Percentiles rank a stretch among this genome's conserved stretches.
Conservation (phyloP, 2,888 invertebrate genomes). For the Pheosia tremula region DNA sequence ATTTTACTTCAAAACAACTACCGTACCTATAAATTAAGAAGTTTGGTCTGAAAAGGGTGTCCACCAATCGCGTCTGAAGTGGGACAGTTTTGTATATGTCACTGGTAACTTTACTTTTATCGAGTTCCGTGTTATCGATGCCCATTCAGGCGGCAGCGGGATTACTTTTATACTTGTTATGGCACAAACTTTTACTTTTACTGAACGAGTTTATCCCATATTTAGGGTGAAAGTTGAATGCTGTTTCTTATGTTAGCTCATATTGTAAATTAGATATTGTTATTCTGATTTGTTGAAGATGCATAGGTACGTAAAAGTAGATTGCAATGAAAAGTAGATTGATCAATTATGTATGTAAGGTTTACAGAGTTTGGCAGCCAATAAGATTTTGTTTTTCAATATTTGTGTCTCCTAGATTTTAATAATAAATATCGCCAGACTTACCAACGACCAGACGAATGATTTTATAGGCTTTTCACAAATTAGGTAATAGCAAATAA, state of each 20-base stretch:
- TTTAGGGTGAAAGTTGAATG: slow-evolving; percentile 20
- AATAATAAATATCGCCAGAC: no score
- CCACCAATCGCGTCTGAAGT: slow-evolving; percentile 37
- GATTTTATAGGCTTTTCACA: no score
- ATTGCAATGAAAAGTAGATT: no score
- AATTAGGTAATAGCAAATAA: no score
- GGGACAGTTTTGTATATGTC: slow-evolving; percentile 41
- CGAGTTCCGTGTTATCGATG: slow-evolving; percentile 47
- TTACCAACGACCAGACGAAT: no score
- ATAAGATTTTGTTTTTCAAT: no score
- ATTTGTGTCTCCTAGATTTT: no score
- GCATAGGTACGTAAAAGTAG: no score
- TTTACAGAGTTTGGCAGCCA: no score
- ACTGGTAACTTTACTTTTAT: slow-evolving; percentile 55
- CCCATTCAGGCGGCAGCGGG: slow-evolving; percentile 26
- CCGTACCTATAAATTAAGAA: slow-evolving; percentile 34
- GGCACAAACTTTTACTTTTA: slow-evolving; percentile 24
- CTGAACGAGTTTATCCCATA: slow-evolving; percentile 17
- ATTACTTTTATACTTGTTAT: slow-evolving; percentile 33
- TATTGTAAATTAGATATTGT: neutral
- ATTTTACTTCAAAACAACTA: slow-evolving; percentile 45
- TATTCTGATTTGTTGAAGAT: no score
- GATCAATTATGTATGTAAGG: no score
- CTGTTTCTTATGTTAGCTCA: slow-evolving; percentile 15
- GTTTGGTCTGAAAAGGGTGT: slow-evolving; percentile 47